Conservation (phyloP, 1,140 invertebrate species). For the Penaeus chinensis region DNA sequence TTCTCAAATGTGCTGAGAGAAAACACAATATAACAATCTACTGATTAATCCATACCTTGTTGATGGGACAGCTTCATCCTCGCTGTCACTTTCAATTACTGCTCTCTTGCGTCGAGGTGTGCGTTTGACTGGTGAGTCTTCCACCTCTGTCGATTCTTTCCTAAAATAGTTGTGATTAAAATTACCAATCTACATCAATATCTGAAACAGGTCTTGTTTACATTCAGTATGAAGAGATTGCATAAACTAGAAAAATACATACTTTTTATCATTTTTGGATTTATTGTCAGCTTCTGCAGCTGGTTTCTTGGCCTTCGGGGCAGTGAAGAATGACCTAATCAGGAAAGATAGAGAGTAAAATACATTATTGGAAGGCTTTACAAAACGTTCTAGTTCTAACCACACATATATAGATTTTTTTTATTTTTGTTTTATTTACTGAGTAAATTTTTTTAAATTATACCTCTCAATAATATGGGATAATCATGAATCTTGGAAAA, state of each 20-base stretch:
- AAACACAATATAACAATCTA: background rate
- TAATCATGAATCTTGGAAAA: no score
- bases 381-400: no score
- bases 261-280: constrained; percentile 35
- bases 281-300: background rate
- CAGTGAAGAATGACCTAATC: constrained; percentile 51
- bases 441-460: no score
- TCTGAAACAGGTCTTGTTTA: background rate
- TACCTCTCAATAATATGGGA: no score
- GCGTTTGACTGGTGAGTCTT: constrained; percentile 54
- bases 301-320: constrained; percentile 36
- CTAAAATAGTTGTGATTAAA: background rate
- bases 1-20: no score
- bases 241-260: background rate
- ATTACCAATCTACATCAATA: background rate
- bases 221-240: no score
- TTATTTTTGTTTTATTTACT: no score
- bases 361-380: background rate
- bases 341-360: background rate
- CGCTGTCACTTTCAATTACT: constrained; percentile 64
- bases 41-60: background rate
- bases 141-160: background rate
- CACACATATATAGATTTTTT: no score
- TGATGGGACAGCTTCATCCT: constrained; percentile 34
- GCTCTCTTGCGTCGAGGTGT: constrained; percentile 34